Evolutionary conservation across 2,113 vertebrate species (phyloP).

Genomic region (Parotia lawesii): DNA sequence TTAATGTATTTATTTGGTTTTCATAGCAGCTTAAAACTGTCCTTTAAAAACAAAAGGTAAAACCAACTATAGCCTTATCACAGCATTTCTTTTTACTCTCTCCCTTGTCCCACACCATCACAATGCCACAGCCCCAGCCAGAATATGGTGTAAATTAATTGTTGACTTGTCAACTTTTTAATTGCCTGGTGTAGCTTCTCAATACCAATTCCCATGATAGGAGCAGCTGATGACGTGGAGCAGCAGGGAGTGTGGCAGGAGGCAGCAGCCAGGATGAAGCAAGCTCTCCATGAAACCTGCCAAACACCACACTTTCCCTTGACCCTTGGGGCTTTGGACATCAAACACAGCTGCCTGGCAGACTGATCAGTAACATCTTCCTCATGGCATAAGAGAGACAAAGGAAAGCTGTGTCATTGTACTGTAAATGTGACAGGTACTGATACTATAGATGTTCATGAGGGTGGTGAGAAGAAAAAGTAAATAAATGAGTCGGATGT

Average conservation of each 20-base stretch:
- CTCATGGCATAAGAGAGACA: not conserved
- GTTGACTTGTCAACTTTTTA: not conserved
- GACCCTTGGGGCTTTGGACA: not conserved
- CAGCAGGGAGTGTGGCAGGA: not conserved
- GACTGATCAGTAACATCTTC: not conserved
- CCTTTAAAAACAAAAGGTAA: not conserved
- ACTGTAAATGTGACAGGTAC: not conserved
- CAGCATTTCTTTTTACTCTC: not conserved
- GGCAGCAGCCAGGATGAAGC: not conserved
- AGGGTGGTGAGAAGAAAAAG: not conserved
- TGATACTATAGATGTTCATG: not conserved
- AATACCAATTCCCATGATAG: not conserved
- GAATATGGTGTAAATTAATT: not conserved
- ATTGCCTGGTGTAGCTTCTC: not conserved
- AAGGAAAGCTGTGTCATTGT: not conserved
- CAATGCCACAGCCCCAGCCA: not conserved
- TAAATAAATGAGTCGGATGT: not conserved
- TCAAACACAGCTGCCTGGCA: not conserved
- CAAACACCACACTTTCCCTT: not conserved
- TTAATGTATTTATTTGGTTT: not conserved
- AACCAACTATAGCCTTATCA: not conserved
- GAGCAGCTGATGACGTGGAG: accelerated
- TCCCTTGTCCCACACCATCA: not conserved
- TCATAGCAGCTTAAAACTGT: not conserved
- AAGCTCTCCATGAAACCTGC: not conserved